Evolutionary conservation across 2,113 vertebrate species (phyloP).

Genomic region (Cariama cristata): DNA sequence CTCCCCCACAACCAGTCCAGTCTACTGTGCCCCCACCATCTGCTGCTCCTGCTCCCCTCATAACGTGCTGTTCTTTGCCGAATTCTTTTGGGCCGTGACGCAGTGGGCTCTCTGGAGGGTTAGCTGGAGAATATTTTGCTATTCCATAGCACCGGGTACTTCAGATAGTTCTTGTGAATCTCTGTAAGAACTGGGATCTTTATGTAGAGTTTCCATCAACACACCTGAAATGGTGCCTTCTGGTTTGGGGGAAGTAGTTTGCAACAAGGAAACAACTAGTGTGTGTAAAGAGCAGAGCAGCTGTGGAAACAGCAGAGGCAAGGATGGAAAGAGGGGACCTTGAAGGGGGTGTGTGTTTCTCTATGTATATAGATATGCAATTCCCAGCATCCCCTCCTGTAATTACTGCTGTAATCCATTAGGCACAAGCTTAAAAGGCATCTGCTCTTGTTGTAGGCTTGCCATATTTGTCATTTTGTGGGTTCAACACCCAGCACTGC

Average conservation of each 20-base stretch:
- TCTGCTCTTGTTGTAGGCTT: background rate
- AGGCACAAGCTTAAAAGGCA: background rate
- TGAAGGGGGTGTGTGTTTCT: background rate
- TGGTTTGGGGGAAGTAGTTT: background rate
- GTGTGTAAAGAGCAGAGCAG: background rate
- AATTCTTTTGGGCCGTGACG: accelerated
- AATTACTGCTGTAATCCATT: background rate
- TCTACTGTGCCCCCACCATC: background rate
- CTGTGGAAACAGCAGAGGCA: background rate
- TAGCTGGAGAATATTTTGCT: background rate
- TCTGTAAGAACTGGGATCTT: background rate
- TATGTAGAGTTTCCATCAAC: background rate
- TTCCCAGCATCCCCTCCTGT: background rate
- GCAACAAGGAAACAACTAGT: background rate
- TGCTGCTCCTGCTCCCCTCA: background rate
- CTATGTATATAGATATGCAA: accelerated
- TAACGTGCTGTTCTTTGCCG: background rate
- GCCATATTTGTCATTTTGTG: background rate
- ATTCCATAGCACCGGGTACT: background rate
- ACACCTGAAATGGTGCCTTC: background rate
- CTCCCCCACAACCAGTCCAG: background rate
- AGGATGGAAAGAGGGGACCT: background rate
- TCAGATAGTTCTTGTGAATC: background rate
- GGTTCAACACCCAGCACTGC: background rate
- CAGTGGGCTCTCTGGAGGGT: background rate